Conservation (phyloP, 37 sponge, comb jelly and placozoan species). For the Eunapius fragilis region DNA sequence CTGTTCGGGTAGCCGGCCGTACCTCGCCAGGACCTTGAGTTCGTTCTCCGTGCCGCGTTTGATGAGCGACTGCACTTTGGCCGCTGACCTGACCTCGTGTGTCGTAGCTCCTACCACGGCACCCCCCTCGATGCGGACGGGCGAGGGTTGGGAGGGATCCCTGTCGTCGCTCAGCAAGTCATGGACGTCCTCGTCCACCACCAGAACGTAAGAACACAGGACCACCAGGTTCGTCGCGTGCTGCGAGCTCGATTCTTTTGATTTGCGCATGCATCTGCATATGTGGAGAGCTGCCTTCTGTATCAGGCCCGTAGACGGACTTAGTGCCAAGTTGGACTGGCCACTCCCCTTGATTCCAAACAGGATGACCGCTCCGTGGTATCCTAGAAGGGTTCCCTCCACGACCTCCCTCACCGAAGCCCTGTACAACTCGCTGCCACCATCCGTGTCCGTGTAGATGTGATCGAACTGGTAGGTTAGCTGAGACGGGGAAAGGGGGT, state of each 20-base stretch:
- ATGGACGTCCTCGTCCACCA: conserved; percentile 52
- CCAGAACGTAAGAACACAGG: conserved; percentile 43
- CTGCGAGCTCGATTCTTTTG: conserved; percentile 18
- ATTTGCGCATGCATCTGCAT: conserved; percentile 53
- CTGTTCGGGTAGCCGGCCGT: background rate
- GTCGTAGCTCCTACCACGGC: conserved; percentile 1
- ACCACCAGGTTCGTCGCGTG: conserved; percentile 54
- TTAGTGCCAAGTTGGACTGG: background rate
- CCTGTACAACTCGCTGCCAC: conserved; percentile 34
- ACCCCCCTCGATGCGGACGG: background rate
- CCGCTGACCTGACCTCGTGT: conserved; percentile 13
- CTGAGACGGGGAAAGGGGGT: conserved; percentile 17
- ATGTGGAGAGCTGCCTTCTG: conserved; percentile 63
- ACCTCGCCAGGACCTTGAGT: conserved; percentile 16
- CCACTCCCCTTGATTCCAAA: conserved; percentile 10
- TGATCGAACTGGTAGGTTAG: conserved; percentile 39
- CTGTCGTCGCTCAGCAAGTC: conserved; percentile 43
- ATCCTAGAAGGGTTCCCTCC: conserved; percentile 69
- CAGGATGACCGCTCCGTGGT: conserved; percentile 73
- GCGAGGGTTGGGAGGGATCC: background rate
- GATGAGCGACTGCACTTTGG: conserved; percentile 24
- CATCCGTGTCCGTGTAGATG: conserved; percentile 7
- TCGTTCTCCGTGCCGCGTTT: conserved; percentile 23
- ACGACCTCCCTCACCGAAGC: conserved; percentile 52
- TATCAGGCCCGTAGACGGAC: background rate